Conservation (phyloP, 2,888 invertebrate species). For the Athrips mouffetella region DNA sequence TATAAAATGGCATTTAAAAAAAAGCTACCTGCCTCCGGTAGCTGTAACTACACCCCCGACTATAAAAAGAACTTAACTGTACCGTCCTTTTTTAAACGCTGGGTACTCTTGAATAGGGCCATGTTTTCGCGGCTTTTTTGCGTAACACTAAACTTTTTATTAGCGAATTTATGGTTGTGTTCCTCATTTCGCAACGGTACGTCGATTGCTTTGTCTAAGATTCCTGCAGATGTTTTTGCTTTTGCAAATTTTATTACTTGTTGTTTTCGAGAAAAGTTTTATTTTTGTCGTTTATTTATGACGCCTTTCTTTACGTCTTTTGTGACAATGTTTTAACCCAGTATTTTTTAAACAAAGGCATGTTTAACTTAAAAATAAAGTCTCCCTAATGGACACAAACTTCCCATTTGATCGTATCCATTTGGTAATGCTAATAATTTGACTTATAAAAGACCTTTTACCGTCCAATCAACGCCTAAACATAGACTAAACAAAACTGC, state of each 20-base stretch:
- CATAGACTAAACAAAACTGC: not conserved
- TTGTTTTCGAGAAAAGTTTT: constrained; percentile 35
- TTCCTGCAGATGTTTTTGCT: constrained; percentile 52
- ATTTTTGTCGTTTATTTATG: constrained; percentile 20
- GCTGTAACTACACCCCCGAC: constrained; percentile 49
- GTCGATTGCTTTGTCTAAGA: constrained; percentile 48
- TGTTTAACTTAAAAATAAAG: no score
- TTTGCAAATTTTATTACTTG: constrained; percentile 34
- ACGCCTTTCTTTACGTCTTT: constrained; percentile 40
- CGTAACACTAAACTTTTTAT: constrained; percentile 46
- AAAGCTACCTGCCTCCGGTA: constrained; percentile 68
- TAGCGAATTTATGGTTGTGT: constrained; percentile 52
- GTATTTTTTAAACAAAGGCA: constrained; percentile 36
- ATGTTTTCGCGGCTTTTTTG: constrained; percentile 58
- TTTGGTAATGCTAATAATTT: not conserved
- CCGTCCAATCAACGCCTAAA: not conserved
- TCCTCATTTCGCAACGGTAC: constrained; percentile 60
- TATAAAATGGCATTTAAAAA: constrained; percentile 52
- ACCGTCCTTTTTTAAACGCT: constrained; percentile 40
- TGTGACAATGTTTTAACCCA: constrained; percentile 39
- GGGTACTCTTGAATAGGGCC: constrained; percentile 34
- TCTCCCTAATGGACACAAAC: no score
- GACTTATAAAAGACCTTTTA: not conserved
- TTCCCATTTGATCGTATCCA: no score
- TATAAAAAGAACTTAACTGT: constrained; percentile 51